Base-by-base conservation (phyloP, 2,113 vertebrate species). In the Zeus faber region DNA sequence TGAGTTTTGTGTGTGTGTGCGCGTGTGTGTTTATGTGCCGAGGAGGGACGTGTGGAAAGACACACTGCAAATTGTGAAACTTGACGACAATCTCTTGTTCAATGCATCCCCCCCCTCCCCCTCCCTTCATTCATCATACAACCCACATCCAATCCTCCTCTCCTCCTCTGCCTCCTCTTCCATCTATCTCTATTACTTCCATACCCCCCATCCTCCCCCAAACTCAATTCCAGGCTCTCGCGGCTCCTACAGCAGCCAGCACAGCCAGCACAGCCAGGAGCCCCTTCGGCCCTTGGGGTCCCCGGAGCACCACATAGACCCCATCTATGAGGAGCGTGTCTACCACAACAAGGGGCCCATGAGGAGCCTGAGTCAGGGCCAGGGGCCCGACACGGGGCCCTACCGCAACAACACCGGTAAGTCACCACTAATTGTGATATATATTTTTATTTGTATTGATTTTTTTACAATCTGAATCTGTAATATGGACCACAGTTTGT, bases 301-400 rank as follows among this genome's bases (percentile, higher is more conserved):
- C 72, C 95, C 96, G 4, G 96, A 98, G 37, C 97, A 96, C 84
- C 93, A 97, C 63, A 97, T 98, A 83, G 94, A 98, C 79, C 95
- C 95, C 70, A 96, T 98, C 86, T 97, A 98, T 87, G 96, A 99
- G 85, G 95, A 98, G 79, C 91, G 93, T 46, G 92, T 96, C 75
- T 98, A 98, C 87, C 96, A 96, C 91, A 98, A 95, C 91, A 98
- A 98, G 74, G 93, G 93, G 70, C 94, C 92, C 59, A 95, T 97
- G 93, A 94, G 96, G 89, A 98, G 94, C 85, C 90, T 97, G 56
- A 96, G 94, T 87, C 96, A 99, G 91, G 93, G 93, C 83, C 96
- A 98, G 81, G 95, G 93, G 71, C 67, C 85, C 0, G 97, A 98
- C 68, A 88, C 92, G 14, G 92, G 94, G 77, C 91, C 94, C 48